phyloP scores from a whole-genome alignment of 1,140 invertebrate species.

The Brachionus rubens region DNA sequence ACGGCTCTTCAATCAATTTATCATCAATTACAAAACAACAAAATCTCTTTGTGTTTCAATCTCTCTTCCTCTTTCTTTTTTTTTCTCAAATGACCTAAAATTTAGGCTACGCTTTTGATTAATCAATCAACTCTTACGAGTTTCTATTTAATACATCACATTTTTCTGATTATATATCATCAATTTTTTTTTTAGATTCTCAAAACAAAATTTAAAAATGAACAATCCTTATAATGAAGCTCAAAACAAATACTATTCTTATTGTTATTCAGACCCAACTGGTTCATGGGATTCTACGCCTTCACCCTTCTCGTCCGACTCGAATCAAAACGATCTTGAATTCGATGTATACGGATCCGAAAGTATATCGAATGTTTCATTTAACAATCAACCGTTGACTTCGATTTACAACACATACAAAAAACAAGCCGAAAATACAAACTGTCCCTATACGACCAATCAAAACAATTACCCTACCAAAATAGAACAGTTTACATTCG shows the following conservation, averaged over 20 bases:
- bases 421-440: neutral
- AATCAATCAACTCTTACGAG: neutral
- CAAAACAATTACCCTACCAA: neutral
- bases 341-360: neutral
- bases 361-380: neutral
- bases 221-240: too few relatives aligned
- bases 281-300: neutral
- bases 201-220: too few relatives aligned
- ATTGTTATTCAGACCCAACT: too few relatives aligned
- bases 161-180: neutral
- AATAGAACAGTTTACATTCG: neutral
- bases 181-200: too few relatives aligned
- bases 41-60: too few relatives aligned
- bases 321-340: neutral
- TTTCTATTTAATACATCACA: neutral
- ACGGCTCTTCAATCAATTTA: too few relatives aligned
- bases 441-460: neutral
- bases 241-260: too few relatives aligned
- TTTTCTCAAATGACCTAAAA: slow-evolving; percentile 27
- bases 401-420: neutral
- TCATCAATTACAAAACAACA: neutral
- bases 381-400: neutral
- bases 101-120: neutral
- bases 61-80: neutral
- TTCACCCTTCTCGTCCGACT: neutral